Base-by-base conservation (phyloP, 2,797 vertebrate genomes). In the Hybognathus amarus region DNA sequence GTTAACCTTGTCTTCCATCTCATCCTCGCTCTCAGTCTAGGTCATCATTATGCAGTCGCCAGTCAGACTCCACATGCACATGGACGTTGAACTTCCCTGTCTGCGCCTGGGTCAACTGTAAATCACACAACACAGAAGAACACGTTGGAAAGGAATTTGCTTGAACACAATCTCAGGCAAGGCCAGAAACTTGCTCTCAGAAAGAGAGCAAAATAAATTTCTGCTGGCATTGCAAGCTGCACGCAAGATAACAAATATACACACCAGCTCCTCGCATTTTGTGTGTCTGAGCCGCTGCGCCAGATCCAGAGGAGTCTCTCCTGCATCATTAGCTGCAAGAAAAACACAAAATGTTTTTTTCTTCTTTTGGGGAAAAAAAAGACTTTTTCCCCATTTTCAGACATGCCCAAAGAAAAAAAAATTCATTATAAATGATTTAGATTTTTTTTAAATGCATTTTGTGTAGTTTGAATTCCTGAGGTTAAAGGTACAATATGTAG, bases 41-140 rank as follows among this genome's bases (percentile, higher is more conserved):
- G 91, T 99, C 97, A 84, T 97, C 96, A 0, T 98, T 96, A 63
- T 96, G 96, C 74, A 99, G 93, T 18, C 97, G 94, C 98, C 98
- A 99, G 85, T 99, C 97, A 38, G 98, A 99, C 89, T 99, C 98
- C 0, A 99, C 97, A 0, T 99, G 97, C 33, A 99, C 97, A 6
- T 98, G 98, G 61, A 97, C 94, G 66, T 99, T 99, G 77, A 99
- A 98, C 90, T 96, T 97, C 74, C 98, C 98, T 0, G 96, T 96
- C 79, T 98, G 93, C 24, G 96, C 97, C 87, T 98, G 97, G 70
- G 92, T 96, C 88, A 99, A 91, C 98, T 99, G 91, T 54, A 74
- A 79, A 27, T 30, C 30, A 38, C 71, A 75, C 71, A 59, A 38
- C 61, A 87, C n/a, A 84, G 47, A 63, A 10, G 24, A 69, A 45